Conservation (phyloP, 2,888 invertebrate genomes). For the Apodemia mormo region DNA sequence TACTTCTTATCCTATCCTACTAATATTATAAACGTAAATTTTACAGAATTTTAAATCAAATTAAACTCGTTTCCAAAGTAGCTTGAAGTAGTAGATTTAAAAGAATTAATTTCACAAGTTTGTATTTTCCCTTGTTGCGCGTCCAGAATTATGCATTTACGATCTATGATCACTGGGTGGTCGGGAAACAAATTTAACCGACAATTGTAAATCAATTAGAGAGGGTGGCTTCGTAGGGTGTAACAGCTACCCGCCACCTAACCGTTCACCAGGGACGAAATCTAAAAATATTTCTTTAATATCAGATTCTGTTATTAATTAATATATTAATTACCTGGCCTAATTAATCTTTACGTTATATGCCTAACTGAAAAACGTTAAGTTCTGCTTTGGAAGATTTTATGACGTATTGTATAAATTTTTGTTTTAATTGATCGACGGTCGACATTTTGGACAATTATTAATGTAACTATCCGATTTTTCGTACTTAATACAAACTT, state of each 20-base stretch:
- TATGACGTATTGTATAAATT: background rate
- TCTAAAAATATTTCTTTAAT: conserved; percentile 39
- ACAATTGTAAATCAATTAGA: conserved; percentile 82
- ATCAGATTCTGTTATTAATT: conserved; percentile 44
- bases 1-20: no score
- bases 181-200: conserved; percentile 81
- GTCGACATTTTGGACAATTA: no score
- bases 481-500: no score
- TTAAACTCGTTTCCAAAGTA: no score
- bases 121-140: conserved; percentile 2
- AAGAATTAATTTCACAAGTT: conserved; percentile 1
- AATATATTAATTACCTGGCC: background rate
- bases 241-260: conserved; percentile 66
- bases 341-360: conserved; percentile 35
- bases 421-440: no score
- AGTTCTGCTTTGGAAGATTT: background rate
- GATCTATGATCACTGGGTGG: conserved; percentile 71
- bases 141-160: conserved; percentile 55
- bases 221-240: conserved; percentile 75
- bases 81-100: background rate
- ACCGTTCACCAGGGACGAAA: conserved; percentile 58
- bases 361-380: background rate
- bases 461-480: no score
- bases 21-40: no score
- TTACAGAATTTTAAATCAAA: no score